phyloP scores from a whole-genome alignment of 35 echinoderm and acorn worm genomes.

The Anneissia japonica region DNA sequence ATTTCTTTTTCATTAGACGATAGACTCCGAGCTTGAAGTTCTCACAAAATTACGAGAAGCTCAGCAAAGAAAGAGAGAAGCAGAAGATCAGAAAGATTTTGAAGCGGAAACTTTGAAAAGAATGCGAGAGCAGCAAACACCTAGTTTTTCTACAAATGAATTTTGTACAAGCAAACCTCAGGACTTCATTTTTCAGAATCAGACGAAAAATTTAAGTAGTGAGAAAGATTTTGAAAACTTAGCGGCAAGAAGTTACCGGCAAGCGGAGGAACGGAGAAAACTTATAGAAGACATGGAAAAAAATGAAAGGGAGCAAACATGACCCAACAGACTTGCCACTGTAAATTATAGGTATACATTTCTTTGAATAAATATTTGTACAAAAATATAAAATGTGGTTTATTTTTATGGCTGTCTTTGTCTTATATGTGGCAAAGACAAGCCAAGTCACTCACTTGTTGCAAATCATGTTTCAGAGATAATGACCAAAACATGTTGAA shows the following conservation, averaged over 20 bases:
- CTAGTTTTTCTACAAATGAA: neutral
- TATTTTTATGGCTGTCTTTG: too few species aligned
- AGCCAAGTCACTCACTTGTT: too few species aligned
- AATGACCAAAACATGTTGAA: too few species aligned
- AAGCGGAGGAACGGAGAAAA: slow-evolving; percentile 59
- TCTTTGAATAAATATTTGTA: too few species aligned
- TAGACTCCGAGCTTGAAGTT: neutral
- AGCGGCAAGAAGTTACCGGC: slow-evolving; percentile 49
- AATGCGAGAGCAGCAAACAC: neutral
- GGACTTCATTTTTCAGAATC: neutral
- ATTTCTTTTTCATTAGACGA: neutral
- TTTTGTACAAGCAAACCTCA: neutral
- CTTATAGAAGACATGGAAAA: slow-evolving; percentile 65
- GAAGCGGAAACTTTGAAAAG: neutral
- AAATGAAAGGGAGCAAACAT: slow-evolving; percentile 30
- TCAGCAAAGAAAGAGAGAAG: neutral
- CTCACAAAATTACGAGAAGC: neutral
- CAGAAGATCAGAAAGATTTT: neutral
- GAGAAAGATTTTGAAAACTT: slow-evolving; percentile 65
- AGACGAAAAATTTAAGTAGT: neutral
- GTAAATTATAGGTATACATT: too few species aligned
- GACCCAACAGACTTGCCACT: neutral
- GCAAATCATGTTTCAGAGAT: too few species aligned
- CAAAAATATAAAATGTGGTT: too few species aligned
- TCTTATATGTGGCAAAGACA: too few species aligned